phyloP scores from a whole-genome alignment of 2,888 invertebrate species.

The Chloromyia formosa region DNA sequence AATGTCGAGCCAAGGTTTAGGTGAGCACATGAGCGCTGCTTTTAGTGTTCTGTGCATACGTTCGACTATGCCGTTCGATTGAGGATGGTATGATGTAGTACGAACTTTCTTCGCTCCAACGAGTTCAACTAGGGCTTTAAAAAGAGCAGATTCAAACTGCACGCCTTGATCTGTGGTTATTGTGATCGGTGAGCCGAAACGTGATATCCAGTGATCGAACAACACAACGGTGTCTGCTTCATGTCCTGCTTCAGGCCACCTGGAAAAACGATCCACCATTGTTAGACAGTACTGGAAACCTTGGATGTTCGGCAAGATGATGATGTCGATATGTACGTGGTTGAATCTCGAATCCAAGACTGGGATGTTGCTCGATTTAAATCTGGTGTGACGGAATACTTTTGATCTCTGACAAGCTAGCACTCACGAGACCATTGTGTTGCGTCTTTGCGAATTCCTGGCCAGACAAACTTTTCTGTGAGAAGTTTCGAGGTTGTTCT shows the following conservation, averaged over 20 bases:
- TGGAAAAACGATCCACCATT: background rate
- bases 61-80: too few relatives aligned
- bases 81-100: too few relatives aligned
- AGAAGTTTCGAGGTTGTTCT: background rate
- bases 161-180: constrained; percentile 49
- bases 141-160: constrained; percentile 47
- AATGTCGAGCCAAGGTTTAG: constrained; percentile 55
- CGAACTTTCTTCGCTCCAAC: background rate
- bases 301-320: background rate
- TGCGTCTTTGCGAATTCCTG: too few relatives aligned
- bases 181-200: constrained; percentile 46
- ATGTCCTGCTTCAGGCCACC: background rate
- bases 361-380: too few relatives aligned
- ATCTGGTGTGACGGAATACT: too few relatives aligned
- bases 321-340: background rate
- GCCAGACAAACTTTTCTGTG: background rate
- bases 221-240: background rate
- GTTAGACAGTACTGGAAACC: background rate
- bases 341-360: too few relatives aligned
- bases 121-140: background rate
- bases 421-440: background rate
- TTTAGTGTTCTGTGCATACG: constrained; percentile 52
- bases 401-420: background rate
- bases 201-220: constrained; percentile 31
- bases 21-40: constrained; percentile 64